These are phyloP conservation scores for Poicephalus gulielmi DNA, from an alignment of 2,113 vertebrate species.

Conservation along the genomic window DNA sequence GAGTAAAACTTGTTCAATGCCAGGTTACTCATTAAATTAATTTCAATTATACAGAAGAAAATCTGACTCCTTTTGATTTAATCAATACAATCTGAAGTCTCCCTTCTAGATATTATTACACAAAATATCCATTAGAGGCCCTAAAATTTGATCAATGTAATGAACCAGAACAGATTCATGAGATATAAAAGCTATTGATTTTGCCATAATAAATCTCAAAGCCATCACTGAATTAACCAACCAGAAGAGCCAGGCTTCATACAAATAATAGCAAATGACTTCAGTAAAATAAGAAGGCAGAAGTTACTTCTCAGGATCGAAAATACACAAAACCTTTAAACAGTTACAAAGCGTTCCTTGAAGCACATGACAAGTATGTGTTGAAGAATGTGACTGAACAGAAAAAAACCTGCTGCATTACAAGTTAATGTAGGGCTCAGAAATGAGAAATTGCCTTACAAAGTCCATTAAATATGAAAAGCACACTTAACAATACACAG, in stretches of 20 bases:
- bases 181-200: constrained; percentile 32
- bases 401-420: not conserved
- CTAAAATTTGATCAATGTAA: constrained; percentile 31
- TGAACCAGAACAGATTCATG: constrained; percentile 13
- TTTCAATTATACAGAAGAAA: not conserved
- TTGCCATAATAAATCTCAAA: not conserved
- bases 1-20: not conserved
- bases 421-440: not conserved
- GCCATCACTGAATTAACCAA: not conserved
- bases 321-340: not conserved
- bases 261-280: not conserved
- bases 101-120: not conserved
- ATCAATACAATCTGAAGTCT: constrained; percentile 13
- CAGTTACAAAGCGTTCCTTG: not conserved
- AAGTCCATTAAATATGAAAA: not conserved
- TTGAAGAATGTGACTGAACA: not conserved
- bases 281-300: not conserved
- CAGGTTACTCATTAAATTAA: not conserved
- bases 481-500: not conserved
- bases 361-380: not conserved
- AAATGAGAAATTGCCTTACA: not conserved
- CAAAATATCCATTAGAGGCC: not conserved
- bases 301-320: not conserved
- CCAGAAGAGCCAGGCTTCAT: not conserved
- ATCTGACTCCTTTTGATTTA: not conserved